A percentile compares a stretch with the other conserved stretches of the same genome.
phyloP scores from a whole-genome alignment of 2,888 invertebrate species.

The Sicus ferrugineus region DNA sequence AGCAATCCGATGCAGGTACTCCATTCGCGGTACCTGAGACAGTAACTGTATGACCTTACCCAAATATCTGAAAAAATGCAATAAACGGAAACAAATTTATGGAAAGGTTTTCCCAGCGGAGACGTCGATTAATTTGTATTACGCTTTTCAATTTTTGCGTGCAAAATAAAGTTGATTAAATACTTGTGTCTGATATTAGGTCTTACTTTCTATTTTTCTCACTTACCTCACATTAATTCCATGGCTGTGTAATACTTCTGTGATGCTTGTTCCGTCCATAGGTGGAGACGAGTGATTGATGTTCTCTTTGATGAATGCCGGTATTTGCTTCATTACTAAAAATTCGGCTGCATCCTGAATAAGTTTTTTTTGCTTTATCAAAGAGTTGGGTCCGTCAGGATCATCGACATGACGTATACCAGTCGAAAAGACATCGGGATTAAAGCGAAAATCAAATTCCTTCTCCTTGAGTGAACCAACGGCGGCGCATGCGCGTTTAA shows the following conservation, averaged over 20 bases:
- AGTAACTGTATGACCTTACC: constrained; percentile 89
- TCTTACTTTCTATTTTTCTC: background rate
- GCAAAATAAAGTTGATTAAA: too few species aligned
- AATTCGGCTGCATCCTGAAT: constrained; percentile 97
- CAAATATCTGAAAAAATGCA: constrained; percentile 74
- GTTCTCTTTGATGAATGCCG: constrained; percentile 90
- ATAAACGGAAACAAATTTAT: background rate
- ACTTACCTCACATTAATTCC: constrained; percentile 86
- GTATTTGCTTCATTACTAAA: constrained; percentile 91
- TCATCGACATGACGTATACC: constrained; percentile 84
- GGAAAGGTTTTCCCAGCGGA: background rate
- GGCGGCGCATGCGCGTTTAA: constrained; percentile 87
- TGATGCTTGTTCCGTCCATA: constrained; percentile 92
- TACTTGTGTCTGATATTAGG: background rate
- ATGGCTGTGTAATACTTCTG: constrained; percentile 91
- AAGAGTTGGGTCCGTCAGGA: constrained; percentile 72
- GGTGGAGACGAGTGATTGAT: constrained; percentile 91
- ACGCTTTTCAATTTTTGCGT: too few species aligned
- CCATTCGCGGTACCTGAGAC: constrained; percentile 78
- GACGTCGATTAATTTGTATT: too few species aligned
- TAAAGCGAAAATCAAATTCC: constrained; percentile 97
- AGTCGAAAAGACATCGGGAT: constrained; percentile 97
- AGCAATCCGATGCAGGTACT: constrained; percentile 89
- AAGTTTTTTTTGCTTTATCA: constrained; percentile 85
- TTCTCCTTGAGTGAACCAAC: constrained; percentile 95